phyloP scores from a whole-genome alignment of 2,797 vertebrate genomes.

The Acrossocheilus wenchowensis region DNA sequence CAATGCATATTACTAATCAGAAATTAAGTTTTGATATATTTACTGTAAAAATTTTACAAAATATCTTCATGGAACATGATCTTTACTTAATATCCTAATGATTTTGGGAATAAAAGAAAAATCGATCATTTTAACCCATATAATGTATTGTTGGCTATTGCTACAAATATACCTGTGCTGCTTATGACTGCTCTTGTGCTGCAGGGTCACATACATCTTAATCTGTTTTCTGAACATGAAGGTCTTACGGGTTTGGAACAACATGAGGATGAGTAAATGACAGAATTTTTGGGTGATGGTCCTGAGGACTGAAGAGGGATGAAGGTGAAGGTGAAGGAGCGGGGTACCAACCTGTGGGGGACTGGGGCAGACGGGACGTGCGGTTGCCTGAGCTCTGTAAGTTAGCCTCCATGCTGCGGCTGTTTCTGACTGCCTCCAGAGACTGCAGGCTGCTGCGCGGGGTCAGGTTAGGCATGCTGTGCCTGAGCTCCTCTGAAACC shows the following conservation, averaged over 20 bases:
- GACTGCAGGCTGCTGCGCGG: constrained; percentile 87
- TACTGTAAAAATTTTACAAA: too few relatives aligned
- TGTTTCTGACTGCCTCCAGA: constrained; percentile 89
- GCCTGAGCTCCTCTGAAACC: constrained; percentile 89
- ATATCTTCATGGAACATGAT: too few relatives aligned
- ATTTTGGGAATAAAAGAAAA: too few relatives aligned
- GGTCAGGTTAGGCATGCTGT: constrained; percentile 94
- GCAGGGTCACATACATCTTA: too few relatives aligned
- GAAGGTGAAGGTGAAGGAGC: constrained; percentile 27
- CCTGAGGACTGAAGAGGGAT: constrained; percentile 2
- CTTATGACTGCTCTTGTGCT: too few relatives aligned
- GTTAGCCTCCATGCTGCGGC: constrained; percentile 93
- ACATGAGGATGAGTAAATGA: background rate
- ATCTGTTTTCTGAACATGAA: background rate
- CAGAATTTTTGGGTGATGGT: background rate
- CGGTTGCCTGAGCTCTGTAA: constrained; percentile 89
- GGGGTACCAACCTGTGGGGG: constrained; percentile 83
- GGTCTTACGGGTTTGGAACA: background rate
- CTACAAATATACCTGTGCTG: too few relatives aligned
- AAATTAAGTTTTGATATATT: too few relatives aligned
- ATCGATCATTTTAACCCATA: too few relatives aligned
- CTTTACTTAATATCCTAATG: too few relatives aligned
- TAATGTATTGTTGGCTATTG: too few relatives aligned
- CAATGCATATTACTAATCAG: too few relatives aligned
- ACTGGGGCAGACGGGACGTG: constrained; percentile 87